Evolutionary conservation across 2,113 vertebrate species (phyloP).

Genomic region (Myiagra hebetior): DNA sequence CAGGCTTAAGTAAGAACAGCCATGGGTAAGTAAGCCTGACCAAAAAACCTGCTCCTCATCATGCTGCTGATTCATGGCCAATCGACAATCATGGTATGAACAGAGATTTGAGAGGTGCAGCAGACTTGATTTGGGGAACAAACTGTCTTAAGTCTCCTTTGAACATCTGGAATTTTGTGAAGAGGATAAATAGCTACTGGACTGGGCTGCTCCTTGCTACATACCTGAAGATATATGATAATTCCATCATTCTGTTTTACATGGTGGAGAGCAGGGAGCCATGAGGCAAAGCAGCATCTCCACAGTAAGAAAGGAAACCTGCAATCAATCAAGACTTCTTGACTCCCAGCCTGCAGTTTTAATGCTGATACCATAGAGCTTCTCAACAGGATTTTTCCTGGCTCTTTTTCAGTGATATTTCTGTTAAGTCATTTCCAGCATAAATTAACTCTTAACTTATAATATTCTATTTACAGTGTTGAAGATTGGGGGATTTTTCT

Average conservation of each 20-base stretch:
- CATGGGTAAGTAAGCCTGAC: not conserved
- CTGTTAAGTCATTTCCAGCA: not conserved
- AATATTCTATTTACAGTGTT: not conserved
- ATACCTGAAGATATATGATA: not conserved
- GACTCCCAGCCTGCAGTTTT: not conserved
- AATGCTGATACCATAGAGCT: not conserved
- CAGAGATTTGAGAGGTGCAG: not conserved
- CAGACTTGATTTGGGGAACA: not conserved
- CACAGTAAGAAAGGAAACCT: not conserved
- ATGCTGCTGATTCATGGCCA: not conserved
- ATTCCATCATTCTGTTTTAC: not conserved
- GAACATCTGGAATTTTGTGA: not conserved
- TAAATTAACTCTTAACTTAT: not conserved
- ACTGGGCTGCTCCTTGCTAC: not conserved
- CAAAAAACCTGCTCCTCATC: not conserved
- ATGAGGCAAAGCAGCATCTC: not conserved
- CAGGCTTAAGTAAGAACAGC: not conserved
- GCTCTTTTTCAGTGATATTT: not conserved
- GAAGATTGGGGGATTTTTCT: not conserved
- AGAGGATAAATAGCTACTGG: not conserved
- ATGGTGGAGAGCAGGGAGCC: not conserved
- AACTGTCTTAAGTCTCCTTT: not conserved
- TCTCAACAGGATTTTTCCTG: not conserved
- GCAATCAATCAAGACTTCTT: not conserved
- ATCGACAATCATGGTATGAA: not conserved